Evolutionary conservation across 2,113 vertebrate species (phyloP).

Genomic region (Callithrix jacchus): DNA sequence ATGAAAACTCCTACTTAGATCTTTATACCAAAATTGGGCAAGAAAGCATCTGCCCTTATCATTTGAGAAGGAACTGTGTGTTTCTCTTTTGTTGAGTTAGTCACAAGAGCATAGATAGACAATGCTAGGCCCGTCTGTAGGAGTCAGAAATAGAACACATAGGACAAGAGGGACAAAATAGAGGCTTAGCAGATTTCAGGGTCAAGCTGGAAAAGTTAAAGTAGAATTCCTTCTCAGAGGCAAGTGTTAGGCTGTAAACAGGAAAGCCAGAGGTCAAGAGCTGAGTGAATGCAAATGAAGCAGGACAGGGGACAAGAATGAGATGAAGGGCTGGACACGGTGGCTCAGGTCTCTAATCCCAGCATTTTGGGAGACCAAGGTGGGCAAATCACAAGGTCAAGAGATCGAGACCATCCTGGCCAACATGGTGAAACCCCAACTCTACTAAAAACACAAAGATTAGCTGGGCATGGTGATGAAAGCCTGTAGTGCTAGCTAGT

Average conservation of each 20-base stretch:
- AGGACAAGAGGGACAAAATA: background rate
- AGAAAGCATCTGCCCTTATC: background rate
- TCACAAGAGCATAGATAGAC: background rate
- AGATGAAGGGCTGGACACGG: background rate
- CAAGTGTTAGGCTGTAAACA: background rate
- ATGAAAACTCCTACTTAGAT: background rate
- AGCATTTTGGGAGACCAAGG: no score
- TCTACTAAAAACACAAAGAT: no score
- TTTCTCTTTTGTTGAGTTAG: background rate
- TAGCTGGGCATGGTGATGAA: no score
- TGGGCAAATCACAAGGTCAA: no score
- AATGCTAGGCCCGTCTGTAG: background rate
- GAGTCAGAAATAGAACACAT: background rate
- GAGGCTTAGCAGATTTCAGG: background rate
- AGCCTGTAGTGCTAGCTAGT: no score
- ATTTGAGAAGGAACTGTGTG: rapidly evolving
- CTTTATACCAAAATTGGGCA: background rate
- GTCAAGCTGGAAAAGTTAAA: background rate
- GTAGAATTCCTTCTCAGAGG: background rate
- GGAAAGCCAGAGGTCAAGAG: background rate
- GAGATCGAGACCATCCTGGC: no score
- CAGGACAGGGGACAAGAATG: background rate
- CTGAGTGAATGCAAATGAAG: background rate
- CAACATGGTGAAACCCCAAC: no score
- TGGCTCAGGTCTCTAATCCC: no score